A percentile compares a stretch with the other conserved stretches of the same genome.
Conservation (phyloP, 2,888 invertebrate species). For the Napeogenes sylphis region DNA sequence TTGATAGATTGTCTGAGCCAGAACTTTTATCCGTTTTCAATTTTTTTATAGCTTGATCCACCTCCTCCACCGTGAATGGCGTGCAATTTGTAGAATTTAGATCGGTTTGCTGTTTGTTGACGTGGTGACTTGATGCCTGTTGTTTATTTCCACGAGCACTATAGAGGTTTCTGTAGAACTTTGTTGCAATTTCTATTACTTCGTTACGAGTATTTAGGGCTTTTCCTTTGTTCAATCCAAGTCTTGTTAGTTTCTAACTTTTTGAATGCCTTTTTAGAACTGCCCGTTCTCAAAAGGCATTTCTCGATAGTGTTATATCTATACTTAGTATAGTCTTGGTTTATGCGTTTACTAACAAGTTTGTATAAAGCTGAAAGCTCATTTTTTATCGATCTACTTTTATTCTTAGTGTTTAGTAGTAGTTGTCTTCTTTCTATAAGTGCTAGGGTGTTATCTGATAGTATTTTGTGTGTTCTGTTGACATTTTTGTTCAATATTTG, state of each 20-base stretch:
- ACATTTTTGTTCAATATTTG: no score
- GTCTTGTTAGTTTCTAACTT: constrained; percentile 10
- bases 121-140: no score
- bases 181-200: constrained; percentile 18
- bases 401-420: no score
- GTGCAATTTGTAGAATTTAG: no score
- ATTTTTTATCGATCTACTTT: not conserved
- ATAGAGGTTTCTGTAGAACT: constrained; percentile 21
- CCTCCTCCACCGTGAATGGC: no score
- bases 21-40: no score
- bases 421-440: no score
- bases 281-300: constrained; percentile 16
- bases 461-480: no score
- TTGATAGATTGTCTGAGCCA: no score
- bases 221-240: constrained; percentile 10
- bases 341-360: constrained; percentile 17
- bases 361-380: not conserved
- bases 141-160: not conserved
- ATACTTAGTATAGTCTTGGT: constrained; percentile 16
- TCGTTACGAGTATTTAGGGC: constrained; percentile 15
- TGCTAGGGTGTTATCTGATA: no score
- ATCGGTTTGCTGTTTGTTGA: no score
- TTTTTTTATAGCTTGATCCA: no score
- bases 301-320: constrained; percentile 13
- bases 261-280: constrained; percentile 16